These are phyloP conservation scores for Aporrectodea caliginosa DNA, from an alignment of 1,140 invertebrate genomes.

Conservation along the genomic window DNA sequence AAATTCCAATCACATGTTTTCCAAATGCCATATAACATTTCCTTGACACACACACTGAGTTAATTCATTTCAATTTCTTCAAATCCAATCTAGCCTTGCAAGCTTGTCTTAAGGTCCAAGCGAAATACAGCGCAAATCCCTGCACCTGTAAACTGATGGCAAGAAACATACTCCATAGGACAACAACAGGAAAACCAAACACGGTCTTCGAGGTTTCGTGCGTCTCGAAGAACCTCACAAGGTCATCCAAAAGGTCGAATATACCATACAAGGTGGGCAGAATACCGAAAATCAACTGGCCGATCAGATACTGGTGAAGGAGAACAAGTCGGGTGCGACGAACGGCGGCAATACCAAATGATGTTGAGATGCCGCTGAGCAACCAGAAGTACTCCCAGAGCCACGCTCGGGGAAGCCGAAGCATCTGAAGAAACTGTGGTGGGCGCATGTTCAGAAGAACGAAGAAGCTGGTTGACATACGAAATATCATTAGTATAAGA, in stretches of 20 bases:
- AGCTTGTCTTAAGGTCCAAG: slow-evolving; percentile 75
- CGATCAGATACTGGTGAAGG: slow-evolving; percentile 77
- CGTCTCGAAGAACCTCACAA: slow-evolving; percentile 72
- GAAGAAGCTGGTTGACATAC: slow-evolving; percentile 83
- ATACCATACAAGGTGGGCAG: slow-evolving; percentile 76
- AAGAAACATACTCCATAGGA: slow-evolving; percentile 91
- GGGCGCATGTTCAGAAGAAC: slow-evolving; percentile 85
- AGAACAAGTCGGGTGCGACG: slow-evolving; percentile 74
- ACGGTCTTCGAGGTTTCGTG: slow-evolving; percentile 61
- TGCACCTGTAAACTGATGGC: slow-evolving; percentile 84
- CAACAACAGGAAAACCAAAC: slow-evolving; percentile 76
- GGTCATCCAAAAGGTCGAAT: slow-evolving; percentile 76
- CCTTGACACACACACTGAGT: too few species aligned
- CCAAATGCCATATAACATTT: too few species aligned
- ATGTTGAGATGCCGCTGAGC: slow-evolving; percentile 73
- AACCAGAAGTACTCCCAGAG: slow-evolving; percentile 95
- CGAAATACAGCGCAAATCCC: slow-evolving; percentile 82
- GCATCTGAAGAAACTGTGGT: slow-evolving; percentile 69
- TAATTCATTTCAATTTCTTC: neutral
- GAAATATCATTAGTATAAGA: slow-evolving; percentile 83
- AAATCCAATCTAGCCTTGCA: slow-evolving; percentile 63
- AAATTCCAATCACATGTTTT: too few species aligned
- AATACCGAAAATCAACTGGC: slow-evolving; percentile 72
- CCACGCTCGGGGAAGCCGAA: slow-evolving; percentile 83
- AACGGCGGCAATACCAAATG: slow-evolving; percentile 79